These are phyloP conservation scores for Tangara arthus DNA, from an alignment of 2,797 vertebrate genomes.

Conservation along the genomic window DNA sequence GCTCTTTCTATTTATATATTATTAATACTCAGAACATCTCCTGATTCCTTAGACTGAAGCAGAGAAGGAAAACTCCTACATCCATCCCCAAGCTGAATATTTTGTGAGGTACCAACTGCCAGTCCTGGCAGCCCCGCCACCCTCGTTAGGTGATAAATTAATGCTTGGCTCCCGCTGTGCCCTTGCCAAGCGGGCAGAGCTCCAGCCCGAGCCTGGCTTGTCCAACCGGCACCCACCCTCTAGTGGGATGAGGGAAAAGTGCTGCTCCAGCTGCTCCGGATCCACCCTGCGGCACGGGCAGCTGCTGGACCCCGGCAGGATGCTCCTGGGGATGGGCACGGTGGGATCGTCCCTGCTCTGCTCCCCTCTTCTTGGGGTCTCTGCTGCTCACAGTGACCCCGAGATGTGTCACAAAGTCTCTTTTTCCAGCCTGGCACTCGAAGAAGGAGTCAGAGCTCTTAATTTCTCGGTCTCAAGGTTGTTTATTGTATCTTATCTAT, in stretches of 20 bases:
- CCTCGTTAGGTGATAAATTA: slow-evolving; percentile 40
- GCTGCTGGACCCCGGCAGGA: neutral
- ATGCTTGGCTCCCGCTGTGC: neutral
- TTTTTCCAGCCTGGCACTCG: no score
- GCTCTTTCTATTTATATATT: neutral
- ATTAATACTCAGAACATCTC: neutral
- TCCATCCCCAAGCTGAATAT: neutral
- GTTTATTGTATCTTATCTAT: no score
- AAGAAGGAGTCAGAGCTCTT: no score
- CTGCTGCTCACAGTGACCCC: no score
- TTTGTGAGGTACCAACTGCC: slow-evolving; percentile 14
- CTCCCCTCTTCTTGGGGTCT: neutral
- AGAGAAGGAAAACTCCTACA: neutral
- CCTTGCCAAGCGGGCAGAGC: neutral
- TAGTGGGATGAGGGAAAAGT: slow-evolving; percentile 53
- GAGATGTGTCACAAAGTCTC: no score
- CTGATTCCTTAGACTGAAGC: neutral
- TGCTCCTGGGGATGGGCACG: fast-evolving
- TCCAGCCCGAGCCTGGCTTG: neutral
- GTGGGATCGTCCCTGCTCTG: neutral
- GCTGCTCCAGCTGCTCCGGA: neutral
- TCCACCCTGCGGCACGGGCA: neutral
- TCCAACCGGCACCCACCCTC: slow-evolving; percentile 59
- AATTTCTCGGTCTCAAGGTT: no score
- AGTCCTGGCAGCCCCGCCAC: neutral